Base-by-base conservation (phyloP, 2,888 invertebrate species). In the Villa cingulata region DNA sequence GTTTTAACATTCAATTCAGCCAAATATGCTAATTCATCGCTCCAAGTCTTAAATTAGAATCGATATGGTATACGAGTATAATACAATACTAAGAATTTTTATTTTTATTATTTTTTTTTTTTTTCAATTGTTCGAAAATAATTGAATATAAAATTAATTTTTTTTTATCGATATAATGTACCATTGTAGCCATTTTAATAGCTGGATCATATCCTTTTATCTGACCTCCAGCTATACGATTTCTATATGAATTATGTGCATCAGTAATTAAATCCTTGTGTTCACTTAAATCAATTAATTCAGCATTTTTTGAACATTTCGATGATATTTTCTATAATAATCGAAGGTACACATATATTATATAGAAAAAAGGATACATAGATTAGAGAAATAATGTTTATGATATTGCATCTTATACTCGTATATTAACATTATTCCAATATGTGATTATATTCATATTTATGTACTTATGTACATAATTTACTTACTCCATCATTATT, bases 1-100 rank as follows among this genome's bases (percentile, higher is more conserved):
- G 62, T 60, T 45, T 60, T 62, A 17, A 57, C 64, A 53, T 67
- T 64, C 38, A 67, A 48, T 19, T 57, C 54, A 7, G 67, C 66
- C 48, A 67, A 52, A 48, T 58, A 58, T 36, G 58, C 64, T 46
- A 67, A 54, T 48, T 67, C 67, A 3, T 49, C 48, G 51, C 65
- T 62, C 67, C 67, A 67, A 12, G 29, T 32, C 29, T 32, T 4
- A n/a, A n/a, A n/a, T n/a, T n/a, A n/a, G n/a, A n/a, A n/a, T n/a
- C n/a, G n/a, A n/a, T n/a, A n/a, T n/a, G n/a, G n/a, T n/a, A n/a
- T n/a, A n/a, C n/a, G n/a, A n/a, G n/a, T n/a, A n/a, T n/a, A n/a
- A n/a, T n/a, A n/a, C n/a, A n/a, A n/a, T n/a, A n/a, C n/a, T n/a
- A n/a, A n/a, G n/a, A n/a, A n/a, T n/a, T n/a, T n/a, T n/a, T n/a